A percentile compares a stretch with the other conserved stretches of the same genome.
phyloP scores from a whole-genome alignment of 53 echinoderm and acorn worm species.

The Temnopleurus reevesii region DNA sequence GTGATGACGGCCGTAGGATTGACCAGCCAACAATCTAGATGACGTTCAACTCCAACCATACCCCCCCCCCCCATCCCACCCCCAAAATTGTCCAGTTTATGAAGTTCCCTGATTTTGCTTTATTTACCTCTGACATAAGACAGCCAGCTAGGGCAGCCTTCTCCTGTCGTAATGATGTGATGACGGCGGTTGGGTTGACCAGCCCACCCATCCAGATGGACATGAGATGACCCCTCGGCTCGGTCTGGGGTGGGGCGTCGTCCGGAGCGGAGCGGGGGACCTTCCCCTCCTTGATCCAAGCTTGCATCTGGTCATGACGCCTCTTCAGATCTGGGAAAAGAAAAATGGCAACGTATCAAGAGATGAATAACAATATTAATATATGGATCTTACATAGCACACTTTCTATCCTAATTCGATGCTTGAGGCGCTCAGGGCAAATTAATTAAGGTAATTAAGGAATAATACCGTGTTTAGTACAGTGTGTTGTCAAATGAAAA shows the following conservation, averaged over 20 bases:
- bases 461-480: too few species aligned
- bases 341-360: too few species aligned
- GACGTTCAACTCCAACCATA: slow-evolving; percentile 74
- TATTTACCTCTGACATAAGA: slow-evolving; percentile 79
- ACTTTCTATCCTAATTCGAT: too few species aligned
- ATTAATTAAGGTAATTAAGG: too few species aligned
- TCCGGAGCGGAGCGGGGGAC: slow-evolving; percentile 79
- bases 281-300: slow-evolving; percentile 94
- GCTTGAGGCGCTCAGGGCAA: too few species aligned
- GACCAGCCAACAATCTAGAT: slow-evolving; percentile 86
- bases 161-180: slow-evolving; percentile 85
- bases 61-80: too few species aligned
- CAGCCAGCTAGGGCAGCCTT: slow-evolving; percentile 79
- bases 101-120: too few species aligned
- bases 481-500: too few species aligned
- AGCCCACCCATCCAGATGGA: slow-evolving; percentile 94
- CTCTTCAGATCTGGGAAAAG: slow-evolving; percentile 71
- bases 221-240: slow-evolving; percentile 76
- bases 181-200: slow-evolving; percentile 85
- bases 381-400: too few species aligned
- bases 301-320: slow-evolving; percentile 78
- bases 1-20: slow-evolving; percentile 54
- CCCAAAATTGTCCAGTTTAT: too few species aligned
- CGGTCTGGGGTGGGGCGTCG: slow-evolving; percentile 9
- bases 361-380: too few species aligned